A percentile compares a stretch with the other conserved stretches of the same genome.
These are phyloP conservation scores for Tiphia femorata DNA, from an alignment of 2,888 invertebrate species.

Conservation along the genomic window DNA sequence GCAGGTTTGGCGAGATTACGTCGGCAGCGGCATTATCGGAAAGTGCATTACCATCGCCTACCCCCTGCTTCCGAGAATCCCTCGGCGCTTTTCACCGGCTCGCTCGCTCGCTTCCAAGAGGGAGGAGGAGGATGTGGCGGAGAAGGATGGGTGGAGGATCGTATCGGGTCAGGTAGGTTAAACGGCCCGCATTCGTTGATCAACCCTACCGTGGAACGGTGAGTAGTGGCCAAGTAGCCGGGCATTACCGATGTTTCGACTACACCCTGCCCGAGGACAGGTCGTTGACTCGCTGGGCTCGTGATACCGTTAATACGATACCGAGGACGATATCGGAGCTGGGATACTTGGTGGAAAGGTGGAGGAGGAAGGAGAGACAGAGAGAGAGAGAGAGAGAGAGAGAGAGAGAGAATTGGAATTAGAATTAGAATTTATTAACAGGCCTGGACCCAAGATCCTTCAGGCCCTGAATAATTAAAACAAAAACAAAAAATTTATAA, in stretches of 20 bases:
- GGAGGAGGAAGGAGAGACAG: not conserved
- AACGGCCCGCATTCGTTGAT: slow-evolving; percentile 37
- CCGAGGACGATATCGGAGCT: not conserved
- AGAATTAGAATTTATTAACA: too few relatives aligned
- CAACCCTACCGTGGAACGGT: too few relatives aligned
- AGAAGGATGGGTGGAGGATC: too few relatives aligned
- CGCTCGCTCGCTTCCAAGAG: too few relatives aligned
- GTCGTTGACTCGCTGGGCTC: not conserved
- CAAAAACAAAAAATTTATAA: too few relatives aligned
- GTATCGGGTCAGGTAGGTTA: slow-evolving; percentile 11
- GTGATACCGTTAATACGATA: not conserved
- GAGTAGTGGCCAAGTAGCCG: slow-evolving; percentile 23
- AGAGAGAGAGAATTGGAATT: too few relatives aligned
- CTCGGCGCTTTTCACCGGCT: too few relatives aligned
- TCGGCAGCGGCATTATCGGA: slow-evolving; percentile 53
- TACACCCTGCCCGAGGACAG: slow-evolving; percentile 7
- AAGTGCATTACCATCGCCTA: slow-evolving; percentile 56
- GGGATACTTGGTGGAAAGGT: not conserved
- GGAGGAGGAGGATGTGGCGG: too few relatives aligned
- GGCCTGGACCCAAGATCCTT: too few relatives aligned
- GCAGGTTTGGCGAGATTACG: slow-evolving; percentile 44
- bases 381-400: not conserved
- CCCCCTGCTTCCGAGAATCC: slow-evolving; percentile 33
- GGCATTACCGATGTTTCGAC: slow-evolving; percentile 35
- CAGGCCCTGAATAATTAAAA: too few relatives aligned